These are phyloP conservation scores for Trichosurus vulpecula DNA, from an alignment of 2,797 vertebrate species.

Conservation along the genomic window DNA sequence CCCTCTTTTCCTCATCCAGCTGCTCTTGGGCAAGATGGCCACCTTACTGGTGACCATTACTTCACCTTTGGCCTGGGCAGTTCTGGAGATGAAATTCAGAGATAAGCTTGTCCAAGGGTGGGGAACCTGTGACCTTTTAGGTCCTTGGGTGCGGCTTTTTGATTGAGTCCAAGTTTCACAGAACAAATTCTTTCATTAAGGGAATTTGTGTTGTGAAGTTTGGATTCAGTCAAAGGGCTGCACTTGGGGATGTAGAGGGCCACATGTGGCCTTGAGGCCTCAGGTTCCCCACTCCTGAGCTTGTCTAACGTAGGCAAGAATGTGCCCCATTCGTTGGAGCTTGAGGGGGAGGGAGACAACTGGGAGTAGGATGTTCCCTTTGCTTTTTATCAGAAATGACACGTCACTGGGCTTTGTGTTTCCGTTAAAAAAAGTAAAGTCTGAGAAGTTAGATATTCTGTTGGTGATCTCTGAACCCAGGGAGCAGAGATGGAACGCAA, in stretches of 20 bases:
- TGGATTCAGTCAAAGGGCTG: too few relatives aligned
- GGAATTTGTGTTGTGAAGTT: too few relatives aligned
- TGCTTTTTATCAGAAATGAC: slow-evolving; percentile 45
- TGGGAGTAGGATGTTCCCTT: slow-evolving; percentile 46
- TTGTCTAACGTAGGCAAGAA: slow-evolving; percentile 66
- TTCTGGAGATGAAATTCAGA: slow-evolving; percentile 69
- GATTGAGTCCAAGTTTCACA: too few relatives aligned
- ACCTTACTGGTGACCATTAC: slow-evolving; percentile 78
- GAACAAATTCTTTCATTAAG: too few relatives aligned
- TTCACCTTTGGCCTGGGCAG: slow-evolving; percentile 67
- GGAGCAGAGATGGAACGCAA: slow-evolving; percentile 16
- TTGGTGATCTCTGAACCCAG: not conserved
- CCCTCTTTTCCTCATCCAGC: slow-evolving; percentile 89
- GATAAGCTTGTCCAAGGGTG: slow-evolving; percentile 71
- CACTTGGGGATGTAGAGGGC: too few relatives aligned
- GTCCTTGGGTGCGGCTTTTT: too few relatives aligned
- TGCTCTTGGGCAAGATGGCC: slow-evolving; percentile 81
- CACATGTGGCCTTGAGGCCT: too few relatives aligned
- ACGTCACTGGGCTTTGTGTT: not conserved
- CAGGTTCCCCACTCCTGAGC: too few relatives aligned
- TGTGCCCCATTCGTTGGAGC: slow-evolving; percentile 73
- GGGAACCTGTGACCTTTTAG: too few relatives aligned
- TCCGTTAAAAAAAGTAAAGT: not conserved
- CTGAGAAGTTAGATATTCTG: not conserved
- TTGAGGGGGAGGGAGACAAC: slow-evolving; percentile 56